phyloP scores from a whole-genome alignment of 2,888 invertebrate species.

The Drosophila infuscata region DNA sequence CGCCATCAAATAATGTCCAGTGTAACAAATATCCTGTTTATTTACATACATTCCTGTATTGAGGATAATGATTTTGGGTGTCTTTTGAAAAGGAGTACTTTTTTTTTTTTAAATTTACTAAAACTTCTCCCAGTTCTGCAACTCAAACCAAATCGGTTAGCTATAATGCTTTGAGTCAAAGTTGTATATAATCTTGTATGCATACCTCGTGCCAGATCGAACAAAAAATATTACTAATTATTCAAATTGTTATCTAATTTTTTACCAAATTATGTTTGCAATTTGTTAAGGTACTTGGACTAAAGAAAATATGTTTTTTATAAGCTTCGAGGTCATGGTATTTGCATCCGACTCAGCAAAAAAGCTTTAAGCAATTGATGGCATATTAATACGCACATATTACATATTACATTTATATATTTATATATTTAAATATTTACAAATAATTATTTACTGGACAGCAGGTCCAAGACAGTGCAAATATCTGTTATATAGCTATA shows the following conservation, averaged over 20 bases:
- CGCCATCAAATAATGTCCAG: constrained; percentile 12
- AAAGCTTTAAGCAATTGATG: not conserved
- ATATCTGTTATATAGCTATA: not conserved
- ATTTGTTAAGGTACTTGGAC: not conserved
- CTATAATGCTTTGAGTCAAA: not conserved
- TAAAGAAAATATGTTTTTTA: not conserved
- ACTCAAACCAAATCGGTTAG: not conserved
- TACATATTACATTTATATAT: too few species aligned
- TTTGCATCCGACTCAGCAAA: not conserved
- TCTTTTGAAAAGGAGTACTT: not conserved
- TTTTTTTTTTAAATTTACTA: not conserved
- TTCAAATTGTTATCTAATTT: not conserved
- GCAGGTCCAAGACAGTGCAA: not conserved
- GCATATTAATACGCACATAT: fast-evolving
- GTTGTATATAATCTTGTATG: not conserved
- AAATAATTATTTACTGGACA: not conserved
- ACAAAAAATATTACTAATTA: not conserved
- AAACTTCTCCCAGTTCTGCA: not conserved
- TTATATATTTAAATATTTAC: not conserved
- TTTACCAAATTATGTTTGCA: not conserved
- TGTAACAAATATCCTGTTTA: not conserved
- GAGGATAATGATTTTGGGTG: not conserved
- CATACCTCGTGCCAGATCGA: too few species aligned
- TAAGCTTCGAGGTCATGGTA: not conserved
- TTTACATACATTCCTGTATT: not conserved